Base-by-base conservation (phyloP, 2,797 vertebrate species). In the Limosa lapponica region DNA sequence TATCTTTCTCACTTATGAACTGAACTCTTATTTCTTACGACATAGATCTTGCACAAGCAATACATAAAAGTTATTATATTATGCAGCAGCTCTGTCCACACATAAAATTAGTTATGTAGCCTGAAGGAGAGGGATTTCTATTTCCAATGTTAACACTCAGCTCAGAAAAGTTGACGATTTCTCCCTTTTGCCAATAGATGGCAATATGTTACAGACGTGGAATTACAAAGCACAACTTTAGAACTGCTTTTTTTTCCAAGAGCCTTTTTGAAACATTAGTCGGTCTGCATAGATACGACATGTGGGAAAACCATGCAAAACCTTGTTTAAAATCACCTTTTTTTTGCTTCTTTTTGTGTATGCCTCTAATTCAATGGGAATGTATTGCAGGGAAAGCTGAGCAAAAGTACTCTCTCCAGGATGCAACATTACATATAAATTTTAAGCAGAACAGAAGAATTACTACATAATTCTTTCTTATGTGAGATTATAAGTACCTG, bases 181-280 rank as follows among this genome's bases (percentile, higher is more conserved):
- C 28, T 82, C 16, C 27, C 18, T 83, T 94, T 81, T 77, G 30
- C 55, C 98, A 93, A 82, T 91, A 98, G 98, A 94, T 97, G 98
- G 97, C 96, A 95, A 96, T 98, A 93, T 96, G 69, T 66, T 91
- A 94, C n/a, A 97, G 94, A 92, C 20, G 71, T 65, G 39, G 57
- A 92, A 39, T 54, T 91, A 32, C 13, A 54, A 8, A 62, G 20
- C 32, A 30, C 36, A 25, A 24, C 28, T 84, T 89, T 67, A 74
- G 74, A 77, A 16, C 20, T 16, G 14, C 23, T 85, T 89, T 93
- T 91, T 74, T 67, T 34, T 24, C 12, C 32, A 62, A 91, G 65
- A 80, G 58, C 34, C 5, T 92, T 95, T 96, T 94, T 90, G 79
- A 96, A 91, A 89, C 72, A 94, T 88, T 84, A 94, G 94, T 97